Percentiles rank a stretch among this genome's conserved stretches.
Conservation (phyloP, 1,140 invertebrate species). For the Diorhabda sublineata region DNA sequence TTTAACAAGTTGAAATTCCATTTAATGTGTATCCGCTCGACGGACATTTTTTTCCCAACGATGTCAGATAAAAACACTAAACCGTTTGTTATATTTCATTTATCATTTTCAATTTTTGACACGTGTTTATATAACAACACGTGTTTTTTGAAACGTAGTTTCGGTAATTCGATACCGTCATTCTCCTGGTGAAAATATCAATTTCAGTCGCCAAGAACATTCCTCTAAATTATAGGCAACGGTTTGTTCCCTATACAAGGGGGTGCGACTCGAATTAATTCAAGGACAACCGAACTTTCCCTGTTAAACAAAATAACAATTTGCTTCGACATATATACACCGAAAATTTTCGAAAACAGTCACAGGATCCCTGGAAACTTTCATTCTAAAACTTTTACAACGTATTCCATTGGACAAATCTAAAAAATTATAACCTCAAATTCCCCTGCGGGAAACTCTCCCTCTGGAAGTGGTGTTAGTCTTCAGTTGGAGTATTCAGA, state of each 20-base stretch:
- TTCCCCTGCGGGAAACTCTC: no score
- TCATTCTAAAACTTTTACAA: no score
- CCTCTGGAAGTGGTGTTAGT: no score
- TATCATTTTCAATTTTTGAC: conserved; percentile 33
- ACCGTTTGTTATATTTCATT: conserved; percentile 32
- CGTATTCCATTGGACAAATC: no score
- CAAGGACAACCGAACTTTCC: no score
- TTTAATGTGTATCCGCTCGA: conserved; percentile 22
- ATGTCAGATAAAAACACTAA: conserved; percentile 24
- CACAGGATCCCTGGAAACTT: no score
- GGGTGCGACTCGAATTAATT: not conserved
- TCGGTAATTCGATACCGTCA: conserved; percentile 16
- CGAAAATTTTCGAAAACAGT: no score
- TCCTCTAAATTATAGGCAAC: not conserved
- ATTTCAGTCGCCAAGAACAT: conserved; percentile 10
- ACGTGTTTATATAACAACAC: conserved; percentile 33
- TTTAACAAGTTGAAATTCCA: conserved; percentile 27
- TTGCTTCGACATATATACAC: no score
- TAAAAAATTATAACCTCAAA: no score
- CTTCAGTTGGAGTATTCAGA: no score
- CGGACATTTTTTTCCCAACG: conserved; percentile 11
- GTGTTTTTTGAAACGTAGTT: conserved; percentile 23
- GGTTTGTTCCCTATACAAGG: not conserved
- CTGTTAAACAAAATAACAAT: no score
- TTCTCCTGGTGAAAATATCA: conserved; percentile 9